These are phyloP conservation scores for Typhlichthys eigenmanni DNA, from an alignment of 2,797 vertebrate genomes.

Conservation along the genomic window DNA sequence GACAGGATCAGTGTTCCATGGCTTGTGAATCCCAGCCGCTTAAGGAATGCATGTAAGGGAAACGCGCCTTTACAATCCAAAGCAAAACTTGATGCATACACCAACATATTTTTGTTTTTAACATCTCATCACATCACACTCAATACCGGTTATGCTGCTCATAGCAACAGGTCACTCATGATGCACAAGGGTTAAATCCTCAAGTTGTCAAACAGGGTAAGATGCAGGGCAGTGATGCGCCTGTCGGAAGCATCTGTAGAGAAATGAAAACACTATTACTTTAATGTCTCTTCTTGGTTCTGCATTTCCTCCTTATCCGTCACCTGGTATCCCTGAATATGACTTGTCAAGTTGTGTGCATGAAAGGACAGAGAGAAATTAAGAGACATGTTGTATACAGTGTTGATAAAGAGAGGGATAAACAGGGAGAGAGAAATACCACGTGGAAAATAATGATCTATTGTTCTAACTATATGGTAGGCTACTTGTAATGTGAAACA, in stretches of 20 bases:
- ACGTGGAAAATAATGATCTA: no score
- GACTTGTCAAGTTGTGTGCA: no score
- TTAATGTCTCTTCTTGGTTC: constrained; percentile 32
- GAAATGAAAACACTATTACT: constrained; percentile 79
- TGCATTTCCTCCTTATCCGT: constrained; percentile 28
- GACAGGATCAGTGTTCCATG: constrained; percentile 50
- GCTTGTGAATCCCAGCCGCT: constrained; percentile 53
- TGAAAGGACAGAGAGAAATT: constrained; percentile 13
- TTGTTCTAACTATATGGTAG: no score
- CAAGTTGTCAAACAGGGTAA: constrained; percentile 78
- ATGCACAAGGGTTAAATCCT: constrained; percentile 68
- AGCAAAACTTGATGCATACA: constrained; percentile 43
- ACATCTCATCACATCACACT: constrained; percentile 63
- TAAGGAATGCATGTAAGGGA: constrained; percentile 41
- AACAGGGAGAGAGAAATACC: background rate
- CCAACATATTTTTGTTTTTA: constrained; percentile 42
- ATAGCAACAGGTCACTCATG: constrained; percentile 68
- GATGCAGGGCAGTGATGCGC: constrained; percentile 78
- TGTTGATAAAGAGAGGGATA: background rate
- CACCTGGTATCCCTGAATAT: constrained; percentile 36
- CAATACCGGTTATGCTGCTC: constrained; percentile 60
- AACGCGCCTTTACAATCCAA: constrained; percentile 58
- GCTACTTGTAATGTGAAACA: constrained; percentile 11
- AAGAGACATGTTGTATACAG: background rate
- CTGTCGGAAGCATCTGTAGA: constrained; percentile 82